These are phyloP conservation scores for Melipona quadrifasciata DNA, from an alignment of 1,140 invertebrate species.

Conservation along the genomic window DNA sequence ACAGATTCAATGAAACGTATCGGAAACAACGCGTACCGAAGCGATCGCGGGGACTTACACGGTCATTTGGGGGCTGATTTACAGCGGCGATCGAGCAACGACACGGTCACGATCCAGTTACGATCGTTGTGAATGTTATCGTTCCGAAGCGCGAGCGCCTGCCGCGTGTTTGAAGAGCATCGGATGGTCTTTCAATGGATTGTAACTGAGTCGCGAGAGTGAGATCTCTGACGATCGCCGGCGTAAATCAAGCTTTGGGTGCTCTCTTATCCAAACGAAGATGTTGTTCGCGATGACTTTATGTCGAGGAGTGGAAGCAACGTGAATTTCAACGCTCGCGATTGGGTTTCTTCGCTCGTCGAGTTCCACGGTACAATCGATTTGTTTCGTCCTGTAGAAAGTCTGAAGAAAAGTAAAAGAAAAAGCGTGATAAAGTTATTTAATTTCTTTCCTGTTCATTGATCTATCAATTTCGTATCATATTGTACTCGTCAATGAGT, in stretches of 20 bases:
- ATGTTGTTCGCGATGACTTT: slow-evolving; percentile 32
- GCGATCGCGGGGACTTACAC: slow-evolving; percentile 3
- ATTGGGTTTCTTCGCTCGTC: background rate
- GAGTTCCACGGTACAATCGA: background rate
- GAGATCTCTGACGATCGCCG: background rate
- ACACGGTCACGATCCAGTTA: slow-evolving; percentile 39
- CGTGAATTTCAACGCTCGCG: slow-evolving; percentile 3
- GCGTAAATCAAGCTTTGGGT: slow-evolving; percentile 32
- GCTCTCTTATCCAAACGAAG: background rate
- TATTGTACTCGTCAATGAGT: too few relatives aligned
- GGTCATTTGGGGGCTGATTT: slow-evolving; percentile 33
- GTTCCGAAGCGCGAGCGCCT: background rate
- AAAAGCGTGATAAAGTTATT: too few relatives aligned
- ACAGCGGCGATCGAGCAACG: slow-evolving; percentile 17
- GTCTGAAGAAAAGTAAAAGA: too few relatives aligned
- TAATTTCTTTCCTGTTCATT: too few relatives aligned
- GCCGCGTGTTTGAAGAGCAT: slow-evolving; percentile 19
- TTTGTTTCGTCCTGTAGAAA: background rate
- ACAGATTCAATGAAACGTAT: background rate
- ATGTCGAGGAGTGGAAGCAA: background rate
- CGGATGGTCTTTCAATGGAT: slow-evolving; percentile 37
- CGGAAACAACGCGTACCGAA: slow-evolving; percentile 1
- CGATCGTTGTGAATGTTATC: slow-evolving; percentile 27
- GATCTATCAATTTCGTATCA: too few relatives aligned
- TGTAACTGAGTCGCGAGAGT: slow-evolving; percentile 30